Evolutionary conservation across 64 coral and sea anemone genomes (phyloP), one percentile per base, ranked within the genome.

Genomic region (Trachythela sp.): DNA sequence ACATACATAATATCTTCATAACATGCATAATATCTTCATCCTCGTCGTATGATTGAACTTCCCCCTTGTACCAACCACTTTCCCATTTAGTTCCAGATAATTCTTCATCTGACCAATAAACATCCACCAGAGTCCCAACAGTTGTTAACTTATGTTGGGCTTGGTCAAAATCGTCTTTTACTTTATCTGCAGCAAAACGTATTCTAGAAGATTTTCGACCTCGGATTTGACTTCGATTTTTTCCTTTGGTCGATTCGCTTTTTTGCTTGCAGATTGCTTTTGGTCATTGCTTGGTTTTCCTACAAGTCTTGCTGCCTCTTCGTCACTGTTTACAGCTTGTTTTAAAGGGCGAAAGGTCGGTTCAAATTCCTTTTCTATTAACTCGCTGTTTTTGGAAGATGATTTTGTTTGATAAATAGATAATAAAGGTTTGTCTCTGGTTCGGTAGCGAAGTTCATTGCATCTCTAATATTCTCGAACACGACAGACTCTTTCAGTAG

Each of bases 21-120:
- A 88, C 20, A 8, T 75, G 8, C 1, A 88, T 27, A 31, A 43
- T 24, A 45, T 88, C 64, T 13, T 43, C 45, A 13, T 88, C 87
- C 2, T 89, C 88, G 36, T 89, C 35, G 48, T 36, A 89, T 8
- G 30, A n/a, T 31, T 89, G 75, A 1, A 89, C 70, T 24, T 89
- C 88, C 14, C 88, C 75, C 13, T 29, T 35, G n/a, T 84, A 89
- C 88, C 88, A 84, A n/a, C 88, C 88, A 17, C 70, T 70, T 59
- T 89, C 31, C 88, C 88, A 40, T 24, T 54, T 56, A 0, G 88
- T 89, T 0, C 88, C 88, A 24, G 39, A 37, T 22, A 30, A 27
- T 77, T 77, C 3, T 4, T 38, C 31, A 30, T 38, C 71, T 30
- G 71, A 77, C 26, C 51, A 87, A 87, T 39, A 60, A 45, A 24